phyloP scores from a whole-genome alignment of 2,888 invertebrate species.

The Leucoptera coffeella region DNA sequence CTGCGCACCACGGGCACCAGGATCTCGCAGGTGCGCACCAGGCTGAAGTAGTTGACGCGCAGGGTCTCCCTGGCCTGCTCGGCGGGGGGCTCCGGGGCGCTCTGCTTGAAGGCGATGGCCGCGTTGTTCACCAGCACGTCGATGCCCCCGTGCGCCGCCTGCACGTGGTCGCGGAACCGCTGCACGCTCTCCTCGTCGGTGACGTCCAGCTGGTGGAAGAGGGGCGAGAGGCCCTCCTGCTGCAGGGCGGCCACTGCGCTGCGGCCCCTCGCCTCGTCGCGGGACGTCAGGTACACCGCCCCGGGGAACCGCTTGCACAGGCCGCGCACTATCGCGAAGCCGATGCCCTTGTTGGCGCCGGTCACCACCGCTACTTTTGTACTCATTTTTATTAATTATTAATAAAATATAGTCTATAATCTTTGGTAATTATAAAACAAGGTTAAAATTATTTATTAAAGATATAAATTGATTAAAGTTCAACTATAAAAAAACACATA shows the following conservation, averaged over 20 bases:
- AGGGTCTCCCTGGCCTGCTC: constrained; percentile 67
- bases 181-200: constrained; percentile 53
- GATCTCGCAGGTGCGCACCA: constrained; percentile 56
- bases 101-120: constrained; percentile 60
- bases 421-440: too few species aligned
- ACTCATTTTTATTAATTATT: constrained; percentile 12
- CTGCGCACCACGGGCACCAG: constrained; percentile 66
- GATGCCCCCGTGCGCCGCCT: constrained; percentile 57
- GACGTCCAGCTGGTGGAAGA: constrained; percentile 67
- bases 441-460: too few species aligned
- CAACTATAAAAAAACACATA: too few species aligned
- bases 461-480: too few species aligned
- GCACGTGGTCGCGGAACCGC: constrained; percentile 51
- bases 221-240: constrained; percentile 44
- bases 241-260: constrained; percentile 54
- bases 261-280: constrained; percentile 52
- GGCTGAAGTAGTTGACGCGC: constrained; percentile 62
- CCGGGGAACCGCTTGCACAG: constrained; percentile 63
- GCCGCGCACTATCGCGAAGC: constrained; percentile 56
- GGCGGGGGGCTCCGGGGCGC: constrained; percentile 55
- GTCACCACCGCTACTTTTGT: constrained; percentile 53
- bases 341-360: too few species aligned
- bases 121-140: constrained; percentile 75
- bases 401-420: neutral
- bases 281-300: constrained; percentile 64